Evolutionary conservation across 37 sponge, comb jelly and placozoan species (phyloP).

Genomic region (Agelas oroides): DNA sequence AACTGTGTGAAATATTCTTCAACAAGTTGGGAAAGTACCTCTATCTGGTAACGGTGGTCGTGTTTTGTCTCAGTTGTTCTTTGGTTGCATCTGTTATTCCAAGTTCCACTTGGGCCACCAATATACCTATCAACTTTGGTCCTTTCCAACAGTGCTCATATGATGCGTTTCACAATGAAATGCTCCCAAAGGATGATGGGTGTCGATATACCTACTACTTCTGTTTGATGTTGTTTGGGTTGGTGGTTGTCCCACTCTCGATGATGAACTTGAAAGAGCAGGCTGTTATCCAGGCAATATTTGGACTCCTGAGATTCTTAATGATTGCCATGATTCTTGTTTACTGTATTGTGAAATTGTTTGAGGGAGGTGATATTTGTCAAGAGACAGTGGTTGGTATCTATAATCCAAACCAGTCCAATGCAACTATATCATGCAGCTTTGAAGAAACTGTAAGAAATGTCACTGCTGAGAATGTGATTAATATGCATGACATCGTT

Average conservation of each 20-base stretch:
- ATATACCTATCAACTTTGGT: constrained; percentile 62
- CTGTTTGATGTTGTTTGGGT: constrained; percentile 72
- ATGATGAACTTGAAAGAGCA: constrained; percentile 79
- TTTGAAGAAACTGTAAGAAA: too few relatives aligned
- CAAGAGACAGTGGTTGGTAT: not conserved
- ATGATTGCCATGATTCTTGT: constrained; percentile 60
- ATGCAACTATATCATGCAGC: not conserved
- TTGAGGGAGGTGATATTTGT: not conserved
- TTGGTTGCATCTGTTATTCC: constrained; percentile 67
- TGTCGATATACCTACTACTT: constrained; percentile 63
- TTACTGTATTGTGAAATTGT: constrained; percentile 52
- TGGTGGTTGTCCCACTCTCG: constrained; percentile 60
- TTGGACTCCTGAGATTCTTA: constrained; percentile 68
- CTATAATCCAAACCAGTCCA: too few relatives aligned
- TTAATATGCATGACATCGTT: not conserved
- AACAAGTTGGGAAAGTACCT: constrained; percentile 44
- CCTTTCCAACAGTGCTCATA: constrained; percentile 52
- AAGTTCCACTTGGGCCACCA: constrained; percentile 80
- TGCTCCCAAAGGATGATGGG: constrained; percentile 25
- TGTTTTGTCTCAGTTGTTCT: constrained; percentile 38
- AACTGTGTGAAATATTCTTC: constrained; percentile 67
- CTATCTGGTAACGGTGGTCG: constrained; percentile 53
- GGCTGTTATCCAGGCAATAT: constrained; percentile 65
- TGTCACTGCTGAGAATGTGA: too few relatives aligned
- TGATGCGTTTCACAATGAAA: constrained; percentile 47